These are phyloP conservation scores for Ciconia nigra DNA, from an alignment of 2,797 vertebrate species.

Conservation along the genomic window DNA sequence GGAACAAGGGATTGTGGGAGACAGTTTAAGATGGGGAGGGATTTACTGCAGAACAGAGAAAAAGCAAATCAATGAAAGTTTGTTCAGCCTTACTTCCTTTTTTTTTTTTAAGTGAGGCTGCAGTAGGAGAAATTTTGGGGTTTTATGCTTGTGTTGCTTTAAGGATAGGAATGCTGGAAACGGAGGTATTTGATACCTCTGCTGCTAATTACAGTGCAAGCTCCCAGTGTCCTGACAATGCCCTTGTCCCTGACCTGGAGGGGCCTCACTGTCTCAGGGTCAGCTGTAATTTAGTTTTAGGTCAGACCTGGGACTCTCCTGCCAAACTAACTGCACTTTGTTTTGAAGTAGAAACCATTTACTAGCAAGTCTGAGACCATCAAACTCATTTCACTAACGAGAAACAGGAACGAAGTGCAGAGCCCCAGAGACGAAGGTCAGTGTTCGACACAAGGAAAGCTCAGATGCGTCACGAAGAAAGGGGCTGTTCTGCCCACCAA, in stretches of 20 bases:
- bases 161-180: constrained; percentile 56
- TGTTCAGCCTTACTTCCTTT: background rate
- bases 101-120: background rate
- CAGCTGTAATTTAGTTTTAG: constrained; percentile 68
- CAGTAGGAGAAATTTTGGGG: background rate
- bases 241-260: constrained; percentile 63
- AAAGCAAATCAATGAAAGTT: background rate
- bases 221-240: constrained; percentile 54
- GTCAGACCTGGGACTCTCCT: constrained; percentile 59
- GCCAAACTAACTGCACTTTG: constrained; percentile 57
- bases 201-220: constrained; percentile 63
- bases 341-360: constrained; percentile 63
- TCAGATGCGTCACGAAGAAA: background rate
- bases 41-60: constrained; percentile 12
- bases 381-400: constrained; percentile 62
- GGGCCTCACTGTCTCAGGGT: constrained; percentile 63
- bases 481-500: background rate
- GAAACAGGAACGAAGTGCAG: constrained; percentile 63
- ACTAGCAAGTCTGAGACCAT: constrained; percentile 57
- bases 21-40: background rate
- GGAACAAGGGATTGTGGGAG: constrained; percentile 28
- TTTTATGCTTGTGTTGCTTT: constrained; percentile 50
- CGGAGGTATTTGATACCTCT: constrained; percentile 64
- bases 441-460: background rate
- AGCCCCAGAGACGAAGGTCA: constrained; percentile 46